Conservation (phyloP, 1,140 invertebrate species). For the Aphelinus atriplicis region DNA sequence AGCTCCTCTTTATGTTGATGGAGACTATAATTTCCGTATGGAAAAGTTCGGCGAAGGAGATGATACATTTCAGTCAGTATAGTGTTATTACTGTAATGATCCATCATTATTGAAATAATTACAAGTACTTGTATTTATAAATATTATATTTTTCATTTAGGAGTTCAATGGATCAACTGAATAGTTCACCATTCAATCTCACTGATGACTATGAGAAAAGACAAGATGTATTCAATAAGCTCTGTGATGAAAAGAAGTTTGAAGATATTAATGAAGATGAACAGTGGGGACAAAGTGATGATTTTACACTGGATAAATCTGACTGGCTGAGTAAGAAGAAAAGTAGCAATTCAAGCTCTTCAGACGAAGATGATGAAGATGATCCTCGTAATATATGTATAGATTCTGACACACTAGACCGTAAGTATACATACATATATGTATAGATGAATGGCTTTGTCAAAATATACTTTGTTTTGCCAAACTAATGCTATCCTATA, state of each 20-base stretch:
- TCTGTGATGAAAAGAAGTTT: slow-evolving; percentile 54
- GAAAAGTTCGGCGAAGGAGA: slow-evolving; percentile 75
- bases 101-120: slow-evolving; percentile 32
- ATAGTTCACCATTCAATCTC: slow-evolving; percentile 67
- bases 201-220: slow-evolving; percentile 66
- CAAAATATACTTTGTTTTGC: too few relatives aligned
- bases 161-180: slow-evolving; percentile 66
- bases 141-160: slow-evolving; percentile 51
- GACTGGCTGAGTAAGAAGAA: slow-evolving; percentile 51
- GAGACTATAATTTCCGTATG: slow-evolving; percentile 74
- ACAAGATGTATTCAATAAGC: slow-evolving; percentile 70
- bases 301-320: slow-evolving; percentile 56
- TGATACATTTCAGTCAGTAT: slow-evolving; percentile 66
- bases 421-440: slow-evolving; percentile 49
- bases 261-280: slow-evolving; percentile 9
- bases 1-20: slow-evolving; percentile 66
- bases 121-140: neutral
- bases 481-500: too few relatives aligned
- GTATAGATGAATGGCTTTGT: neutral
- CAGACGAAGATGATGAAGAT: slow-evolving; percentile 64
- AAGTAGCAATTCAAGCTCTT: slow-evolving; percentile 59
- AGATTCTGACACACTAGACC: slow-evolving; percentile 66
- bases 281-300: slow-evolving; percentile 8
- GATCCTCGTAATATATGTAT: slow-evolving; percentile 58
- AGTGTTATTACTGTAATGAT: neutral